Base-by-base conservation (phyloP, 1,140 invertebrate species). In the Lordiphosa clarofinis region DNA sequence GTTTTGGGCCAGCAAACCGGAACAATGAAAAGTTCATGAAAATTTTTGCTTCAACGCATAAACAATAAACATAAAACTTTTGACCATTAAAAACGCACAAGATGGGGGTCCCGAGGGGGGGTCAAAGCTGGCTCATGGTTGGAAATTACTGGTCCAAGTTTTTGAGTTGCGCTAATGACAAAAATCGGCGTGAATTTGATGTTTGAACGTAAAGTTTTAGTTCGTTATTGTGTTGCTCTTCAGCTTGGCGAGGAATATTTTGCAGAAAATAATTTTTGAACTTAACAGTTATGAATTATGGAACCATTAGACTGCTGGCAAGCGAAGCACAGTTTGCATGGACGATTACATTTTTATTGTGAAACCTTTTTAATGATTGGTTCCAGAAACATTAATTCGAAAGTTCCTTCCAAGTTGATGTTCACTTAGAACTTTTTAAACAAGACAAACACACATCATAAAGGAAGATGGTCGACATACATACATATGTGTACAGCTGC, bases 11-110 rank as follows among this genome's bases (percentile, higher is more conserved):
- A 64, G 62, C 78, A 78, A 76, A 84, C 78, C 79, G 78, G 78
- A 84, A 84, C 78, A 84, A 84, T 84, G 79, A 84, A 84, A 84
- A 84, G 78, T 84, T 84, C 78, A 84, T 84, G 76, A 78, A 84
- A 84, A 84, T 84, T 84, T 78, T 78, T 78, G 78, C 78, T 78
- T 70, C 73, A 84, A 64, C 69, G 73, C 78, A 84, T 84, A 84
- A 84, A 84, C 78, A 84, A 84, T 84, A 84, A 84, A 84, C 73
- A 84, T 84, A 86, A 78, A 84, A 84, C 69, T 84, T 84, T 84
- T 70, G 69, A 84, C 78, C 78, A 84, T 84, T 84, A 84, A 84
- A 84, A 84, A 66, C 59, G 62, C 59, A 67, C 72, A 31, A 31
- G 28, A 31, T 24, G 28, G 7, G 28, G 7, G 28, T 31, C 28